Evolutionary conservation across 2,113 vertebrate species (phyloP).

Genomic region (Pluvialis apricaria): DNA sequence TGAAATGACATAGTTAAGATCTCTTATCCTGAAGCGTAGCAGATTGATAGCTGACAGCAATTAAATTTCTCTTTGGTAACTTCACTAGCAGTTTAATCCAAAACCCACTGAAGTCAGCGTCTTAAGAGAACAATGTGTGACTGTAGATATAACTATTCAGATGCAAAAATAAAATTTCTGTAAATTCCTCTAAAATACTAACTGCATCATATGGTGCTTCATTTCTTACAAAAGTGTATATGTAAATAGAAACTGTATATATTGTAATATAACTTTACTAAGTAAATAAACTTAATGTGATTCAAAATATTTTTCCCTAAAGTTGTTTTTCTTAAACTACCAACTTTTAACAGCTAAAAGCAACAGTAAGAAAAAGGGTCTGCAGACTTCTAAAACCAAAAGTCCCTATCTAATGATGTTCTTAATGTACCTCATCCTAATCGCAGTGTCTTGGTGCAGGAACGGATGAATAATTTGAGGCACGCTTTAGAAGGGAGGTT

Average conservation of each 20-base stretch:
- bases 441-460: neutral
- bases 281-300: slow-evolving; percentile 48
- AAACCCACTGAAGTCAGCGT: neutral
- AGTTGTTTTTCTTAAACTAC: neutral
- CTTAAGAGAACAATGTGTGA: neutral
- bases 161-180: slow-evolving; percentile 12
- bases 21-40: neutral
- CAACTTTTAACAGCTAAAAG: neutral
- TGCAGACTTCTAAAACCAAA: neutral
- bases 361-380: neutral
- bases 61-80: neutral
- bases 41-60: neutral
- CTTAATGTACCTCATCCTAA: neutral
- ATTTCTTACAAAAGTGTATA: neutral
- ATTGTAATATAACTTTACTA: slow-evolving; percentile 57
- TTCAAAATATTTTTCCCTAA: neutral
- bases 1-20: neutral
- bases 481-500: neutral
- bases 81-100: neutral
- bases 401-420: neutral
- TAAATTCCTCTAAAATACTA: slow-evolving; percentile 18
- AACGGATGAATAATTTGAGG: neutral
- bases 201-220: slow-evolving; percentile 35
- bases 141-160: neutral
- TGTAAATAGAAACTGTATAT: slow-evolving; percentile 66